phyloP scores from a whole-genome alignment of 2,113 vertebrate genomes.

The Hydrochoerus hydrochaeris region DNA sequence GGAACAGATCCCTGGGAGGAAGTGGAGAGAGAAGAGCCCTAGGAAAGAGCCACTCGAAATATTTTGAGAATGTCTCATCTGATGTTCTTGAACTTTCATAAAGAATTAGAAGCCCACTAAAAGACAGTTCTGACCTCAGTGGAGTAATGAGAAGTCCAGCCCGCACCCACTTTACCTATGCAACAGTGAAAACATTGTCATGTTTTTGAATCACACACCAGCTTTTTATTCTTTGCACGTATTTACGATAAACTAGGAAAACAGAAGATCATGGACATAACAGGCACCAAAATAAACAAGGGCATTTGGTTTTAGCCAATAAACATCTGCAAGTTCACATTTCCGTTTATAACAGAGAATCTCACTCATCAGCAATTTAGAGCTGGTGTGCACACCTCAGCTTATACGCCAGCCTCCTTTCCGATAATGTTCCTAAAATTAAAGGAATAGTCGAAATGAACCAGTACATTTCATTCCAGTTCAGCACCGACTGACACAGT shows the following conservation, averaged over 20 bases:
- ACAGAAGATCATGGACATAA: neutral
- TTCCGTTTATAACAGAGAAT: conserved; percentile 68
- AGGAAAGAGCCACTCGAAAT: neutral
- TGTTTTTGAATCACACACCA: neutral
- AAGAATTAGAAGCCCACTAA: neutral
- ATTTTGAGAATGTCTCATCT: neutral
- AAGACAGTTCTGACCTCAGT: neutral
- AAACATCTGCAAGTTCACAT: neutral
- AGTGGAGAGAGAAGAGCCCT: neutral
- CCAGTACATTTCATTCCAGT: neutral
- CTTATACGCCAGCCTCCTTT: neutral
- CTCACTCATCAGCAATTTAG: conserved; percentile 37
- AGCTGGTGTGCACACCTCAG: neutral
- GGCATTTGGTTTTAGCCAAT: neutral
- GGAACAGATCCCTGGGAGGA: neutral
- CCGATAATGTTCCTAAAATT: conserved; percentile 39
- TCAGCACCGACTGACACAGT: neutral
- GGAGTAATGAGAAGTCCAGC: neutral
- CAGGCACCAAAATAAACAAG: neutral
- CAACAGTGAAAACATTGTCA: neutral
- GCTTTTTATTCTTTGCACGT: neutral
- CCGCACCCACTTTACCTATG: rapidly evolving
- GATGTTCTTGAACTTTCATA: neutral
- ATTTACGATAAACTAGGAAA: neutral
- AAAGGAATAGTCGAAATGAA: conserved; percentile 10